Base-by-base conservation (phyloP, 2,888 invertebrate species). In the Oscheius sp. region DNA sequence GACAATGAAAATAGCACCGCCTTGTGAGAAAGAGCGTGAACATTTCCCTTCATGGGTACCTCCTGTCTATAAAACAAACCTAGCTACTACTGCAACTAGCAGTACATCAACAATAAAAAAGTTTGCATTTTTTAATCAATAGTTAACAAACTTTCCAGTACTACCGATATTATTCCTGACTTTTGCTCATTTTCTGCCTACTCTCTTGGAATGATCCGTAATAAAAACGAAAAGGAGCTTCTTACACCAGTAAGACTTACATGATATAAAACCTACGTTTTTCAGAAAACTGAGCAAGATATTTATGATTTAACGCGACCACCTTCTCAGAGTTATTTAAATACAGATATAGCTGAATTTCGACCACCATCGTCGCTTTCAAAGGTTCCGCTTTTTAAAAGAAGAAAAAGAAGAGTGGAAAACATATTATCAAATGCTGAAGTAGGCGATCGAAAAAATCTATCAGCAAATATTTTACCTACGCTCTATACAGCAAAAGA, bases 11-110 rank as follows among this genome's bases (percentile, higher is more conserved):
- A 64, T 64, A 31, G 64, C 64, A 6, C 64, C 64, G 17, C 23
- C 64, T 25, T 23, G 17, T 23, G 25, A 48, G 29, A 8, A 17
- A 33, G 33, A 48, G n/a, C n/a, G n/a, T 12, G 64, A 48, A 6
- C 33, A 64, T 48, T 48, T 64, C 10, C 64, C 64, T 4, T 17
- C 34, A 8, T 64, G 64, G 64, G 64, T 34, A n/a, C 52, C 64
- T 2, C 64, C 64, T 17, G 27, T 61, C 31, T 61, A 61, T 45
- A 27, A 29, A 23, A 6, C 61, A 6, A 45, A 45, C n/a, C 4
- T 29, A 29, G 17, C 42, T 10, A 61, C 45, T 6, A 45, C 45
- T 6, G 61, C 61, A 15, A 61, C 45, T 33, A 61, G 45, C 31
- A 61, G 61, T 31, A 45, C 15, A 37, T 15, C 39, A 3, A 20